These are phyloP conservation scores for Anguilla megastoma DNA, from an alignment of 2,797 vertebrate genomes.

Conservation along the genomic window DNA sequence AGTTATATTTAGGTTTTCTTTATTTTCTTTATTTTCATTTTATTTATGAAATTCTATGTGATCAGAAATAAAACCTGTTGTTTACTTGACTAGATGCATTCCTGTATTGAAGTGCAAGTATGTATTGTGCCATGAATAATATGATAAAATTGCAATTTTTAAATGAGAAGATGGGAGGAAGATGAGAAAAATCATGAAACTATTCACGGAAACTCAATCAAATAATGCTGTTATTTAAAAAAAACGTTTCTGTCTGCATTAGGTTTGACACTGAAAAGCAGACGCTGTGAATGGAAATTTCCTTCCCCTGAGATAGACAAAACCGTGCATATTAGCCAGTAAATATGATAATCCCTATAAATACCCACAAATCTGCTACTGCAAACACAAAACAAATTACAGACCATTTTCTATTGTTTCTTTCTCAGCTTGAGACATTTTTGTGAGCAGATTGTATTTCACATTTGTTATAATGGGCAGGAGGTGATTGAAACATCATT, in stretches of 20 bases:
- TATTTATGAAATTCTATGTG: not conserved
- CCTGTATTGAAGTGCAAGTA: not conserved
- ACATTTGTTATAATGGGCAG: not conserved
- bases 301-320: not conserved
- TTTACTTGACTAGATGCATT: not conserved
- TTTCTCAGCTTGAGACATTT: constrained; percentile 4
- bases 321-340: constrained; percentile 12
- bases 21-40: too few species aligned
- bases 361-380: constrained; percentile 12
- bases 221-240: constrained; percentile 3
- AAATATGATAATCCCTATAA: constrained; percentile 24
- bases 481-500: constrained; percentile 9
- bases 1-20: not conserved
- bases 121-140: not conserved
- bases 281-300: constrained; percentile 18
- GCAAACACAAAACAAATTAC: constrained; percentile 8
- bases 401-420: not conserved
- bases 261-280: constrained; percentile 10
- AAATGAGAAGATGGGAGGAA: not conserved
- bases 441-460: not conserved
- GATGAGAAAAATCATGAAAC: not conserved
- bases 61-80: not conserved
- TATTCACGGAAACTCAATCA: not conserved
- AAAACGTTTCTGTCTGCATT: not conserved
- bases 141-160: not conserved